Evolutionary conservation across 2,888 invertebrate genomes (phyloP).

Genomic region (Eupithecia dodoneata): DNA sequence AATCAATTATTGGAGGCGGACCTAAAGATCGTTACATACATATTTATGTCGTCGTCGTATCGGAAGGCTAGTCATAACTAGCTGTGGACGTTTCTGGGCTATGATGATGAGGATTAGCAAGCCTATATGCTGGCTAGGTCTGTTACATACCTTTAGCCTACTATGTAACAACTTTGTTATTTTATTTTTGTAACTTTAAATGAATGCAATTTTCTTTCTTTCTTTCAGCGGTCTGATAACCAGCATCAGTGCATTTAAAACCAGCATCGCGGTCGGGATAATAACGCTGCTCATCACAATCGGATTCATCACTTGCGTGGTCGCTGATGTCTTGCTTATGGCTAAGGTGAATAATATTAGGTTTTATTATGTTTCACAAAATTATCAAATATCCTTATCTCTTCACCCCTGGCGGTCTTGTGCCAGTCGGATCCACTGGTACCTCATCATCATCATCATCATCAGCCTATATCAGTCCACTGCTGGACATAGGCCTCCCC

Average conservation of each 20-base stretch:
- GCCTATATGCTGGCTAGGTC: neutral
- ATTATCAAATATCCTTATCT: neutral
- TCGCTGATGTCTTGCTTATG: slow-evolving; percentile 91
- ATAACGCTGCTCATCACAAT: slow-evolving; percentile 91
- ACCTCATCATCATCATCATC: no score
- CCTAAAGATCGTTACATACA: no score
- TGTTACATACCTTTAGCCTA: neutral
- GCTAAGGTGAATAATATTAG: slow-evolving; percentile 87
- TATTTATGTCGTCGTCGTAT: no score
- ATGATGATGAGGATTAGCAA: neutral
- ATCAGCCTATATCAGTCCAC: no score
- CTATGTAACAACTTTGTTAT: neutral
- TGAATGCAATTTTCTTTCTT: neutral
- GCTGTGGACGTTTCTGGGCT: neutral
- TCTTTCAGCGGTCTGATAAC: slow-evolving; percentile 88
- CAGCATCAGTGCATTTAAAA: slow-evolving; percentile 87
- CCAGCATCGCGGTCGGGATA: slow-evolving; percentile 89
- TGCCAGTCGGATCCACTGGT: no score
- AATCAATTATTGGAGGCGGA: no score
- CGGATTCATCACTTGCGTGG: slow-evolving; percentile 90
- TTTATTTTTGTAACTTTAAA: neutral
- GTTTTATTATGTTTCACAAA: neutral
- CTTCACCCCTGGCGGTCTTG: no score
- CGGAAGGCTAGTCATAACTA: no score
- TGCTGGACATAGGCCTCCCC: no score